Evolutionary conservation across 2,113 vertebrate species (phyloP).

Genomic region (Pampusana beccarii): DNA sequence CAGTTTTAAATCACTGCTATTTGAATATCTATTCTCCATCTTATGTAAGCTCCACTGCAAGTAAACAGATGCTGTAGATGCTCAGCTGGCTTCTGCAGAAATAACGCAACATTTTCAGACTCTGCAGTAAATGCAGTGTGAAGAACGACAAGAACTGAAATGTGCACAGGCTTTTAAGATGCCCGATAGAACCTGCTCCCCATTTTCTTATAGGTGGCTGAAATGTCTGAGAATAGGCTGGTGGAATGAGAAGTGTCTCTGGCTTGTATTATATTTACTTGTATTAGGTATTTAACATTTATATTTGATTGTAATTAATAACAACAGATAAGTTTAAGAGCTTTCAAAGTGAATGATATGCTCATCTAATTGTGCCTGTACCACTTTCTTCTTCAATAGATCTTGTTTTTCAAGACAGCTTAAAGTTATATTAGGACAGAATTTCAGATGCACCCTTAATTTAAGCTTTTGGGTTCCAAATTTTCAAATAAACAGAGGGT

Average conservation of each 20-base stretch:
- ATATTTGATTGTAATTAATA: neutral
- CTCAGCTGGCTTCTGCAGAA: constrained; percentile 22
- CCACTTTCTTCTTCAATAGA: neutral
- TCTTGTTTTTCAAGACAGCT: neutral
- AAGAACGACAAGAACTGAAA: neutral
- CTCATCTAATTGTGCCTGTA: neutral
- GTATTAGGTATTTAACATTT: neutral
- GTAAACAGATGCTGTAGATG: neutral
- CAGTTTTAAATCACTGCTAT: neutral
- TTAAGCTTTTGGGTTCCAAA: neutral
- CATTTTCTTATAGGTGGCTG: neutral
- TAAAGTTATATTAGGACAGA: neutral
- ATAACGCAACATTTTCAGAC: constrained; percentile 1
- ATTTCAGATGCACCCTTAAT: neutral
- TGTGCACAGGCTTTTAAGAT: neutral
- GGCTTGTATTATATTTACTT: neutral
- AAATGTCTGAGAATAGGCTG: neutral
- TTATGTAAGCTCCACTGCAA: neutral
- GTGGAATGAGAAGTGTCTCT: neutral
- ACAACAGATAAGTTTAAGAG: neutral
- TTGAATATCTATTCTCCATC: neutral
- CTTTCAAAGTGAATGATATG: neutral
- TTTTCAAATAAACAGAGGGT: neutral
- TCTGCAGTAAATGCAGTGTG: neutral
- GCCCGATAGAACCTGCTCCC: neutral